Evolutionary conservation across 2,888 invertebrate genomes (phyloP).

Genomic region (Melieria crassipennis): DNA sequence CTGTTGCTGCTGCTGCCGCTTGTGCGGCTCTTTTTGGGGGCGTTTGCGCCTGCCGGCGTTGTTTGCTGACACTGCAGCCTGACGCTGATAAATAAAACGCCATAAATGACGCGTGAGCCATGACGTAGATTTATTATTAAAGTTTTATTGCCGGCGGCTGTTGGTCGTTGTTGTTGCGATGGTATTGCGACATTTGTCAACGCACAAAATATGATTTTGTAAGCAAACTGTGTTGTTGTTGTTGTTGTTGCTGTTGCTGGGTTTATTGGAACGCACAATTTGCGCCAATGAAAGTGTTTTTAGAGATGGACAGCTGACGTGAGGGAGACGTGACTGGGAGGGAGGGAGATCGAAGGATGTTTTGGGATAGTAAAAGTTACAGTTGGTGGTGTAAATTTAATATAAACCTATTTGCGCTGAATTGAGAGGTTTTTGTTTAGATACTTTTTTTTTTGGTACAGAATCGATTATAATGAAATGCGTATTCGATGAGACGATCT

Average conservation of each 20-base stretch:
- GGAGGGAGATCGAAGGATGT: too few species aligned
- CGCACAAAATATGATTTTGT: conserved; percentile 27
- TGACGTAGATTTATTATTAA: conserved; percentile 60
- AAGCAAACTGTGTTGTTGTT: conserved; percentile 43
- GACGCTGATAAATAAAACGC: conserved; percentile 30
- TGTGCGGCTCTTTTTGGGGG: not conserved
- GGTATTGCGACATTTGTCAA: conserved; percentile 47
- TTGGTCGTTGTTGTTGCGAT: not conserved
- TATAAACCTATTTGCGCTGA: not conserved
- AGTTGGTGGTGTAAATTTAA: not conserved
- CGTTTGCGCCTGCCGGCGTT: not conserved
- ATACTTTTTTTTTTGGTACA: too few species aligned
- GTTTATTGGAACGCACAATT: conserved; percentile 45
- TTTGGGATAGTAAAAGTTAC: not conserved
- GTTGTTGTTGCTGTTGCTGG: conserved; percentile 9
- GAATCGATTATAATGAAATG: too few species aligned
- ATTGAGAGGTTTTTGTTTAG: too few species aligned
- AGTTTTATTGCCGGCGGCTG: conserved; percentile 48
- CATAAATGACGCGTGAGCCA: conserved; percentile 49
- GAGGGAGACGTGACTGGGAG: too few species aligned
- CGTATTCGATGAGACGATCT: too few species aligned
- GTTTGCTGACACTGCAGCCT: not conserved
- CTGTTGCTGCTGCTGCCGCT: conserved; percentile 9
- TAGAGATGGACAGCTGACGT: too few species aligned
- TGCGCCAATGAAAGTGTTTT: too few species aligned